phyloP scores from a whole-genome alignment of 2,113 vertebrate species.

The Tenebrosternarchus preto region DNA sequence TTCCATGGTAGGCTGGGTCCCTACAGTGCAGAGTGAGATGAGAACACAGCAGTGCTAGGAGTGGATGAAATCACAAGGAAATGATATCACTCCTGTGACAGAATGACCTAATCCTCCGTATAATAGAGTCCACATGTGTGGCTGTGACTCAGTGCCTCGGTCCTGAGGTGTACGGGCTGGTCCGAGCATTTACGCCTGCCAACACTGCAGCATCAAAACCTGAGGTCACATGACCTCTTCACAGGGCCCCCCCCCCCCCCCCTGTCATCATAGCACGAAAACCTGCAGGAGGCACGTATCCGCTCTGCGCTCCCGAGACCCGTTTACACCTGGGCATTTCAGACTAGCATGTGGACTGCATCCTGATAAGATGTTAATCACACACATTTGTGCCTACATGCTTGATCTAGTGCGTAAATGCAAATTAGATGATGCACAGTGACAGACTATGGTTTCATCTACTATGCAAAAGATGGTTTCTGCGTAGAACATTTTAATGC shows the following conservation, averaged over 20 bases:
- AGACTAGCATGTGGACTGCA: not conserved
- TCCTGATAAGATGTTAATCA: too few relatives aligned
- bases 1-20: constrained; percentile 7
- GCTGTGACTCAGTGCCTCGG: constrained; percentile 26
- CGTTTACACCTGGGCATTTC: too few relatives aligned
- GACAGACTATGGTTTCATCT: too few relatives aligned
- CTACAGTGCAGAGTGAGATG: constrained; percentile 22
- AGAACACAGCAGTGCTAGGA: constrained; percentile 26
- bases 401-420: too few relatives aligned
- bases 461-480: too few relatives aligned
- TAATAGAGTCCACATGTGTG: constrained; percentile 70
- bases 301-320: constrained; percentile 12
- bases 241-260: constrained; percentile 16
- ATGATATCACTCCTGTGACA: constrained; percentile 64
- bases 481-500: too few relatives aligned
- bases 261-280: constrained; percentile 20
- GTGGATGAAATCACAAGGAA: constrained; percentile 20
- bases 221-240: constrained; percentile 36
- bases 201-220: constrained; percentile 41
- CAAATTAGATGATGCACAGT: too few relatives aligned
- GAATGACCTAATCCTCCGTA: constrained; percentile 66
- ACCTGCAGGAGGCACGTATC: constrained; percentile 14
- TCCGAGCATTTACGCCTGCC: constrained; percentile 55
- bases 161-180: constrained; percentile 46
- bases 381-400: too few relatives aligned